Conservation (phyloP, 2,888 invertebrate species). For the Eumerus sabulonum region DNA sequence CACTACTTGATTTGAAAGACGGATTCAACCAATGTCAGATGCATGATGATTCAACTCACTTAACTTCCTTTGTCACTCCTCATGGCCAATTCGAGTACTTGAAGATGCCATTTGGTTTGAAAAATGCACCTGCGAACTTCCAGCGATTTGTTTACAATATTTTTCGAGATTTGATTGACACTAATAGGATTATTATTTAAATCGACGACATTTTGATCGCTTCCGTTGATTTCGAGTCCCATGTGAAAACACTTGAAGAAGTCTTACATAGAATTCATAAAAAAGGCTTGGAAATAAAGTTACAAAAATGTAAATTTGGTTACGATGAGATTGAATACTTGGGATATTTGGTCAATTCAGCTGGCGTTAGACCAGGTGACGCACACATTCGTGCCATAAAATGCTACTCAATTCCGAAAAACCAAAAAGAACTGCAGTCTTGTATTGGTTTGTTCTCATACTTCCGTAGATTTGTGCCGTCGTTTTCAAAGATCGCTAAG, state of each 20-base stretch:
- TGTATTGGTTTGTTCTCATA: conserved; percentile 48
- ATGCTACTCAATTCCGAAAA: background rate
- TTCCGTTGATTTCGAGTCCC: conserved; percentile 12
- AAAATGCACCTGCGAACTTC: background rate
- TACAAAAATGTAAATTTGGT: conserved; percentile 9
- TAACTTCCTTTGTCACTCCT: too few relatives aligned
- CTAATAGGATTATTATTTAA: conserved; percentile 11
- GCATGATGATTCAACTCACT: too few relatives aligned
- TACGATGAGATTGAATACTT: conserved; percentile 16
- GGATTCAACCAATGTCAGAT: too few relatives aligned
- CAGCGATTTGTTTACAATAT: conserved; percentile 15
- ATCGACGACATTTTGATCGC: conserved; percentile 11
- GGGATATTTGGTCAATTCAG: conserved; percentile 11
- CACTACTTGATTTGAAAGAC: too few relatives aligned
- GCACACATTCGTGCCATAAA: conserved; percentile 5
- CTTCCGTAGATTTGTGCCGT: conserved; percentile 41
- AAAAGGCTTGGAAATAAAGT: conserved; percentile 14
- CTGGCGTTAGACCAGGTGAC: conserved; percentile 3
- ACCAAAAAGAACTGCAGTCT: conserved; percentile 16
- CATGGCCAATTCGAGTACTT: too few relatives aligned
- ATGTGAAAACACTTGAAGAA: background rate
- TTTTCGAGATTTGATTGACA: conserved; percentile 18
- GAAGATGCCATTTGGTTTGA: too few relatives aligned
- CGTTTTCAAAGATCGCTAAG: conserved; percentile 43
- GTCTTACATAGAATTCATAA: conserved; percentile 2